Base-by-base conservation (phyloP, 2,113 vertebrate genomes). In the Lutjanus erythropterus region DNA sequence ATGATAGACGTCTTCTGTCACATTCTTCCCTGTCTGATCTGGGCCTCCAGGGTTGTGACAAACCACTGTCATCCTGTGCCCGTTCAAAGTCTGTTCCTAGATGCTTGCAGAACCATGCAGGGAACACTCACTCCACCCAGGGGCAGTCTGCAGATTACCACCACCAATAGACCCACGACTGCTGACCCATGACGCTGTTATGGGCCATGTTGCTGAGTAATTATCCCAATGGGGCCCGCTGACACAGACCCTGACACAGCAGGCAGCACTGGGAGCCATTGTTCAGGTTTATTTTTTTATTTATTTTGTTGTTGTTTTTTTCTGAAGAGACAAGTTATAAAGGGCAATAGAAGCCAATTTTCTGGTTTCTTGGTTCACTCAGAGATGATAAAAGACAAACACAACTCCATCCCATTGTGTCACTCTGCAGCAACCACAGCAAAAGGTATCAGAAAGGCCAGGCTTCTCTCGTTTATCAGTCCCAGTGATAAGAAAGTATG, bases 391-490 rank as follows among this genome's bases (percentile, higher is more conserved):
- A 68, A 71, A 84, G 37, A 25, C 69, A 78, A 81, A 77, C 39
- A 71, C 53, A 60, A 33, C 47, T 75, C 59, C 71, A 62, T 71
- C 25, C 74, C 46, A 53, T 21, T 25, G 61, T 59, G 33, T 73
- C 69, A 25, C 1, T 59, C 44, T 42, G 21, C 23, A 31, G 23
- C 39, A 58, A 5, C 42, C 42, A 47, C 8, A 77, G 52, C 53
- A 44, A 65, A 67, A 81, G 25, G 35, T 37, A 71, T 27, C 46
- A 2, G 33, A 84, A 68, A 74, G 37, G 33, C 44, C 49, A 66
- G 59, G 59, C 50, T 60, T 3, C 50, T 75, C 59, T 37, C 25
- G 39, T 87, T 81, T 70, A 74, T 84, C 74, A 84, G 64, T 29
- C 52, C 58, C 35, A 25, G 31, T 41, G 46, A 61, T 75, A 74